phyloP scores from a whole-genome alignment of 2,888 invertebrate species.

The Dexiosoma caninum region DNA sequence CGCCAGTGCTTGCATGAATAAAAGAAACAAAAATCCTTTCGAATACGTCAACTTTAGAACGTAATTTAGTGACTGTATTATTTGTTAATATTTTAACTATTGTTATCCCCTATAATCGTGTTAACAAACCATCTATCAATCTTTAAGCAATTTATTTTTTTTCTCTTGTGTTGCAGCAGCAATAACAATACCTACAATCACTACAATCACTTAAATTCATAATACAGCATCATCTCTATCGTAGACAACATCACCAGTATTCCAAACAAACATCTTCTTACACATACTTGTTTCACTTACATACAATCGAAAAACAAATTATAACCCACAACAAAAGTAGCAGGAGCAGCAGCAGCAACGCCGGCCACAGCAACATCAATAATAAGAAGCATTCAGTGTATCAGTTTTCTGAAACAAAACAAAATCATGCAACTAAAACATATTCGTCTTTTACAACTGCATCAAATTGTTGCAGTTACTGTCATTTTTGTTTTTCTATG shows the following conservation, averaged over 20 bases:
- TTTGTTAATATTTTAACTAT: background rate
- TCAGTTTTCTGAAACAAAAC: constrained; percentile 41
- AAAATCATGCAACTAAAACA: constrained; percentile 59
- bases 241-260: constrained; percentile 39
- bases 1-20: constrained; percentile 18
- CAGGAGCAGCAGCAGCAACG: constrained; percentile 44
- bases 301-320: constrained; percentile 58
- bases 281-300: too few relatives aligned
- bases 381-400: constrained; percentile 35
- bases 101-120: constrained; percentile 50
- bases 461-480: constrained; percentile 65
- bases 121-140: constrained; percentile 61
- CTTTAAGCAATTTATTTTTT: constrained; percentile 48
- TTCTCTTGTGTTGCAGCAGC: constrained; percentile 53
- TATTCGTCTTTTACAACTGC: constrained; percentile 65
- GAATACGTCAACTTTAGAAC: constrained; percentile 37
- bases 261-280: constrained; percentile 39
- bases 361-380: constrained; percentile 37
- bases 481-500: constrained; percentile 73
- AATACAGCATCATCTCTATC: constrained; percentile 41
- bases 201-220: constrained; percentile 49
- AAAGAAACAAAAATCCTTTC: constrained; percentile 25
- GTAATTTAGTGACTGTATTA: background rate
- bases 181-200: constrained; percentile 54
- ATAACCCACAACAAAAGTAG: constrained; percentile 56